Evolutionary conservation across 1,140 invertebrate genomes (phyloP), one percentile per base, ranked within the genome.

Genomic region (Brachionus asplanchnoidis): DNA sequence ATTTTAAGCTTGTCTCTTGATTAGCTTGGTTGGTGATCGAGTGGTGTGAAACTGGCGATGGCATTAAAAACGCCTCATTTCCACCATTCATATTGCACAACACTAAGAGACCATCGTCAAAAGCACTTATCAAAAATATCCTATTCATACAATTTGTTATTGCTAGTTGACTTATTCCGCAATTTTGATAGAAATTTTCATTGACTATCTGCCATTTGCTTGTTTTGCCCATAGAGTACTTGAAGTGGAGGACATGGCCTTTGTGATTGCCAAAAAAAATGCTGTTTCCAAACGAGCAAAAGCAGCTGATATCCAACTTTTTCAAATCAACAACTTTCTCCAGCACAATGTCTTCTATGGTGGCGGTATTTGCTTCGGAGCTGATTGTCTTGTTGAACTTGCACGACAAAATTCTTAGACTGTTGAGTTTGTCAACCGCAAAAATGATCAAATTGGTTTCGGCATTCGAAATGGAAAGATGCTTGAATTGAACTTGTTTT

Each of bases 401-500:
- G 32, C 73, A 77, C 3, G 73, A 77, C 12, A 77, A 11, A 26
- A 77, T 77, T 28, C 73, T 77, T 26, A 77, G 42, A 17, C n/a
- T 77, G 32, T 20, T 77, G 9, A 53, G 42, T 26, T 77, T 77
- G 14, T 77, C 73, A 3, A 77, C 2, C 3, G 73, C 73, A 50
- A 46, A 77, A 28, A 77, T 77, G 3, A 50, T 14, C 12, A 50
- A 53, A 12, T 77, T 77, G 8, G n/a, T 42, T 77, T 77, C 17
- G 17, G 20, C 12, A 3, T n/a, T 20, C 0, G 17, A 50, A 46
- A 77, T 46, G 9, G 44, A 77, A 20, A 77, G 2, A 46, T 50
- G 73, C 32, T 50, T 77, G 17, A 77, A 77, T 77, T 77, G 73
- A n/a, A 50, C 44, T 50, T 77, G 73, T 50, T 77, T 77, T 77